Evolutionary conservation across 2,113 vertebrate species (phyloP).

Genomic region (Pseudorhombus dupliciocellatus): DNA sequence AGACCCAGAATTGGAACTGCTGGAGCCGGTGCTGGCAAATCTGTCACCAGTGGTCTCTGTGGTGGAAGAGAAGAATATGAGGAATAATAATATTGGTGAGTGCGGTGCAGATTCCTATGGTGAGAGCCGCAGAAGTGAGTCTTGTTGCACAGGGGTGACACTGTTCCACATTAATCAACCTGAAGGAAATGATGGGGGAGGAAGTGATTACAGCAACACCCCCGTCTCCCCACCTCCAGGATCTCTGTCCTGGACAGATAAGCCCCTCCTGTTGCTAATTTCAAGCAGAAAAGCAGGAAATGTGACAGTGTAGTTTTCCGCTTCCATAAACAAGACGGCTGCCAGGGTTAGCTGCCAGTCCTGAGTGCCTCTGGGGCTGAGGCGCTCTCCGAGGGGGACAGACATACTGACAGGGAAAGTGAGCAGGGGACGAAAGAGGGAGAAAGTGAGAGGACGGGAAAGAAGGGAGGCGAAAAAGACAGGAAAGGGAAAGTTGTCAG

Average conservation of each 20-base stretch:
- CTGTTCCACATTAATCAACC: constrained; percentile 79
- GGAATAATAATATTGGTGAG: constrained; percentile 30
- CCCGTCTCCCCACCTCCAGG: constrained; percentile 80
- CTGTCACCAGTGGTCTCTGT: constrained; percentile 34
- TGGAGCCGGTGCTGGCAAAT: background rate
- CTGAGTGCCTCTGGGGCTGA: constrained; percentile 66
- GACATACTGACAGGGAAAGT: constrained; percentile 49
- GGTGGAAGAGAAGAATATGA: constrained; percentile 10
- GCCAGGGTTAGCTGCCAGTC: constrained; percentile 66
- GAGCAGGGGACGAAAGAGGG: constrained; percentile 49
- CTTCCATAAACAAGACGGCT: constrained; percentile 86
- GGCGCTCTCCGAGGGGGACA: constrained; percentile 44
- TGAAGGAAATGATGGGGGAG: constrained; percentile 89
- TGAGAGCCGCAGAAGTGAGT: constrained; percentile 21
- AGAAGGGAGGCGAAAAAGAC: constrained; percentile 49
- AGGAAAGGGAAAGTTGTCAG: constrained; percentile 43
- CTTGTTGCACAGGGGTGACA: constrained; percentile 24
- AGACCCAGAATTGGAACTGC: constrained; percentile 21
- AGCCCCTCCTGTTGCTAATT: constrained; percentile 92
- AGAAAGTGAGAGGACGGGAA: constrained; percentile 61
- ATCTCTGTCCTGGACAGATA: constrained; percentile 92
- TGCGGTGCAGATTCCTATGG: constrained; percentile 30
- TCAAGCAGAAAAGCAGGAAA: constrained; percentile 95
- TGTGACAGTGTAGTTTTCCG: constrained; percentile 91
- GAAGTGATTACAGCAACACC: constrained; percentile 84